phyloP scores from a whole-genome alignment of 2,797 vertebrate genomes.

The Tinamus major region DNA sequence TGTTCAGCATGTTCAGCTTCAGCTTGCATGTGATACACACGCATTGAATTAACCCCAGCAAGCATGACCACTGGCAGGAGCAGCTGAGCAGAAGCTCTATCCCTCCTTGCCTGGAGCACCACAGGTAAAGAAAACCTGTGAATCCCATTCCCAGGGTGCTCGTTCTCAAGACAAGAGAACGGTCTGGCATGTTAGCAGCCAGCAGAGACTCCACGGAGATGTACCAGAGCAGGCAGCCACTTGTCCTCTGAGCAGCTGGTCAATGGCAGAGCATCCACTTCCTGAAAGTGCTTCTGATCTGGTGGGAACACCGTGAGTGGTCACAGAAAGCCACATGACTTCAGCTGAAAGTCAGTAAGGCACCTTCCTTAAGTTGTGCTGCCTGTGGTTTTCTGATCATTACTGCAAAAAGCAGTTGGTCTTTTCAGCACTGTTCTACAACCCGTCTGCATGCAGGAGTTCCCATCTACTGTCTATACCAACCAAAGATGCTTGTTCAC shows the following conservation, averaged over 20 bases:
- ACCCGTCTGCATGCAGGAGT: neutral
- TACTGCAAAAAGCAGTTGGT: neutral
- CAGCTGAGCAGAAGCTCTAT: neutral
- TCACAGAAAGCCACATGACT: neutral
- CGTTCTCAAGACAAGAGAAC: neutral
- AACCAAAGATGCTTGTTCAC: neutral
- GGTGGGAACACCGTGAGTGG: neutral
- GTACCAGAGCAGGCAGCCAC: neutral
- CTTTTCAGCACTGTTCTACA: neutral
- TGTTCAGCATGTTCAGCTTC: fast-evolving
- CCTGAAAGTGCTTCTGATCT: neutral
- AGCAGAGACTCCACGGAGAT: neutral
- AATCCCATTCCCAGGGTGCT: neutral
- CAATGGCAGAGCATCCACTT: neutral
- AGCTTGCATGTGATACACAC: neutral
- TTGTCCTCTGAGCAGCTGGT: neutral
- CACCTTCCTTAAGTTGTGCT: conserved; percentile 18
- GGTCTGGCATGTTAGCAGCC: neutral
- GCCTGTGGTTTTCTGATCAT: neutral
- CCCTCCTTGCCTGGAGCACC: neutral
- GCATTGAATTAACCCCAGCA: neutral
- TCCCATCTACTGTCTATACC: neutral
- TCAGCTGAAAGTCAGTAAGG: conserved; percentile 26
- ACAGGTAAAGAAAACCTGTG: neutral
- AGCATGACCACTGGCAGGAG: neutral